Conservation (phyloP, 2,797 vertebrate species). For the Glyptemys insculpta region DNA sequence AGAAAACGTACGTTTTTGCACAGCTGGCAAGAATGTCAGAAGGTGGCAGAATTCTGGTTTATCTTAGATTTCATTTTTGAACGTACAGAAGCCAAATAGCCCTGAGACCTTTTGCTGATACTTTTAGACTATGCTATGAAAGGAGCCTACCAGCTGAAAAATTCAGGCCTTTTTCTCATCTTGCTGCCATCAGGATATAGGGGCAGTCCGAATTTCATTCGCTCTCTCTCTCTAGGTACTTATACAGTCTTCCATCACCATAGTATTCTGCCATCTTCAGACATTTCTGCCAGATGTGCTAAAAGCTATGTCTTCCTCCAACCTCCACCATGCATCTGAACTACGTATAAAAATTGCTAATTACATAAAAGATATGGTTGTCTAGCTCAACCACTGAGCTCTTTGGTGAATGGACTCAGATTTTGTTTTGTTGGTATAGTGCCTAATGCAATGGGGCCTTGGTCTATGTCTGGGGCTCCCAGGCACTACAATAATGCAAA, state of each 20-base stretch:
- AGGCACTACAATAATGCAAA: not conserved
- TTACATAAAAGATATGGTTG: not conserved
- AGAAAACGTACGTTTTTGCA: constrained; percentile 23
- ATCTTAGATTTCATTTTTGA: constrained; percentile 29
- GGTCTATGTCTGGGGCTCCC: not conserved
- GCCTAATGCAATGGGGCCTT: not conserved
- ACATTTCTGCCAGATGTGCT: not conserved
- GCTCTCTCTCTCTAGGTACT: not conserved
- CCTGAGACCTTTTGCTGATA: constrained; percentile 46
- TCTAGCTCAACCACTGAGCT: not conserved
- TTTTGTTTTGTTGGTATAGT: not conserved
- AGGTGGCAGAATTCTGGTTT: constrained; percentile 51
- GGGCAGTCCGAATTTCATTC: not conserved
- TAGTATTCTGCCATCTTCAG: not conserved
- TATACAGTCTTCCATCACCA: not conserved
- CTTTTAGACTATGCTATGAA: constrained; percentile 68
- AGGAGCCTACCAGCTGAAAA: constrained; percentile 61
- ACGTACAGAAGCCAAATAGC: not conserved
- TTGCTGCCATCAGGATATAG: constrained; percentile 18
- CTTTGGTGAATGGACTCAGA: not conserved
- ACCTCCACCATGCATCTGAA: not conserved
- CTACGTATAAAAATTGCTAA: not conserved
- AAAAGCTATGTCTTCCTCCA: not conserved
- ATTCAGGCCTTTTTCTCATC: constrained; percentile 48
- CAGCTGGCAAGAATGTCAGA: constrained; percentile 10